Base-by-base conservation (phyloP, 2,888 invertebrate genomes). In the Netelia inedita region DNA sequence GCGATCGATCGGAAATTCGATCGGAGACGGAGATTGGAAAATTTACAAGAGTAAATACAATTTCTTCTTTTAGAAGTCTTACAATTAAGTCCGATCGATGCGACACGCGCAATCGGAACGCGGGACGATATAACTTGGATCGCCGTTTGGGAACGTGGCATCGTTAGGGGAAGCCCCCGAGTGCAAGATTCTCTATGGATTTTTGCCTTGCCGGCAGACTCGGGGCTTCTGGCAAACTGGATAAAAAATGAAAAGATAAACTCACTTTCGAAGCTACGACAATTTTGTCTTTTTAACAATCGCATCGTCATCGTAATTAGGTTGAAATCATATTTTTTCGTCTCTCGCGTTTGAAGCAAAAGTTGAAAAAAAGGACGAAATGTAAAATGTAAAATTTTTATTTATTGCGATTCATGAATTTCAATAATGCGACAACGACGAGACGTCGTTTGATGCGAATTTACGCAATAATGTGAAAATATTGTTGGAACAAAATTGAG, bases 11-110 rank as follows among this genome's bases (percentile, higher is more conserved):
- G 46, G 19, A 21, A 9, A 57, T 9, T 57, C 9, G 57, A 19
- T 19, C 19, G 11, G 19, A 57, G 21, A 57, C 3, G 14, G 8
- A 57, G 9, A 6, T 21, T 19, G 21, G 19, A 57, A 8, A 16
- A 19, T 8, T 10, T 19, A n/a, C n/a, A 6, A 8, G 43, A 9
- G 14, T 11, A 28, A 41, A 59, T 43, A 43, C 6, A 9, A 61
- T 61, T 50, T 73, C 28, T 69, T 71, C 59, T 59, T 75, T 19
- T 2, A 21, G 76, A 83, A 83, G 83, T 79, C 83, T 74, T 83
- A 83, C 74, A 79, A 83, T 35, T 9, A 65, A 79, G 35, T n/a
- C 65, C n/a, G 61, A 71, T 83, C 74, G 74, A 79, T 83, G 74
- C 23, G 28, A 28, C 8, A n/a, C 74, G 41, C 63, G 69, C 83